Conservation (phyloP, 2,797 vertebrate species). For the Tapera naevia region DNA sequence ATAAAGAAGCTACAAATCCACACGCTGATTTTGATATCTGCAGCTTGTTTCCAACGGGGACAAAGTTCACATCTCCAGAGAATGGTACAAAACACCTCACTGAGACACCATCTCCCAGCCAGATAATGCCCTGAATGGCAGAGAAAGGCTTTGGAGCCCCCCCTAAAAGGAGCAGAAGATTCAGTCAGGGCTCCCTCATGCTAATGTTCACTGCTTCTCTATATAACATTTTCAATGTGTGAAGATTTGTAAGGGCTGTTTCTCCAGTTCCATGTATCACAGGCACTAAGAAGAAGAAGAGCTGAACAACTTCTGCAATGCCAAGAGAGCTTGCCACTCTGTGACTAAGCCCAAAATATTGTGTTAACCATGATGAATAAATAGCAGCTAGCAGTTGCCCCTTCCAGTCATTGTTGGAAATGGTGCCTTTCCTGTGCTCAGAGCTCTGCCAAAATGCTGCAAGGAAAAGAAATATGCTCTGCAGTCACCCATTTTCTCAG, state of each 20-base stretch:
- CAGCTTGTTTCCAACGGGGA: neutral
- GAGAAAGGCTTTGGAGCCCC: neutral
- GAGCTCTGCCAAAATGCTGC: neutral
- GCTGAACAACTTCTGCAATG: neutral
- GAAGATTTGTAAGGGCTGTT: neutral
- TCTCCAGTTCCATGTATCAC: neutral
- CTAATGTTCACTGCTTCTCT: neutral
- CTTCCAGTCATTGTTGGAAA: neutral
- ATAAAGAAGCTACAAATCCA: slow-evolving; percentile 40
- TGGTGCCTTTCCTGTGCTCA: neutral
- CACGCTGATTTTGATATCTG: neutral
- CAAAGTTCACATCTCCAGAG: slow-evolving; percentile 11
- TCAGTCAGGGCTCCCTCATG: neutral
- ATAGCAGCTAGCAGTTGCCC: neutral
- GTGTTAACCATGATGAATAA: neutral
- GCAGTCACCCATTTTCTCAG: neutral
- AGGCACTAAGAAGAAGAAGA: neutral
- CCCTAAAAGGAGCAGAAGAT: neutral
- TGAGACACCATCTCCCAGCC: neutral
- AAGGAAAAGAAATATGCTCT: neutral
- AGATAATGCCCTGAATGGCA: neutral
- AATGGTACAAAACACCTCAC: neutral
- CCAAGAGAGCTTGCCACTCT: neutral
- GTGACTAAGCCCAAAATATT: neutral
- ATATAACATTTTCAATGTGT: neutral